Conservation (phyloP, 2,888 invertebrate genomes). For the Cantharis rufa region DNA sequence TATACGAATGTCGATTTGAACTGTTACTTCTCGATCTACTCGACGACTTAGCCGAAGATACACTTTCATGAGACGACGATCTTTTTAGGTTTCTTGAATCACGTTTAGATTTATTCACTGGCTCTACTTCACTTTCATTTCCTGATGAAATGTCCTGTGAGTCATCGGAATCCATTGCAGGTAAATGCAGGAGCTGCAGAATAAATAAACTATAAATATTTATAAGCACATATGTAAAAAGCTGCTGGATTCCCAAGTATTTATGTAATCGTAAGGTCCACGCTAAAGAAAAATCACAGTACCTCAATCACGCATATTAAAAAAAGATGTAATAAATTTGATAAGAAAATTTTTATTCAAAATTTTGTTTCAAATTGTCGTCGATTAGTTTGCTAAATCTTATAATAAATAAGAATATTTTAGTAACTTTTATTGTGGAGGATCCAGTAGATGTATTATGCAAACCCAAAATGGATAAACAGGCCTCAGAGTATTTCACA, state of each 20-base stretch:
- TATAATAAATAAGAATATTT: background rate
- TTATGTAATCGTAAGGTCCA: background rate
- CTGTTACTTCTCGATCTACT: constrained; percentile 29
- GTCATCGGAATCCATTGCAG: constrained; percentile 65
- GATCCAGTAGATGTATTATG: background rate
- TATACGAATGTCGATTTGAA: constrained; percentile 19
- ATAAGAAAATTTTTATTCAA: background rate
- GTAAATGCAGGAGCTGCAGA: constrained; percentile 23
- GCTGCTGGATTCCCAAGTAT: constrained; percentile 19
- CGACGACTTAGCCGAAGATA: constrained; percentile 30
- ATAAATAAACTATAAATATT: constrained; percentile 34
- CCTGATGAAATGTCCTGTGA: constrained; percentile 59
- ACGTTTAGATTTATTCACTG: constrained; percentile 37
- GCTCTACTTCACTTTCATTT: constrained; percentile 49
- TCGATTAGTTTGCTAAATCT: background rate
- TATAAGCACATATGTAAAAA: background rate
- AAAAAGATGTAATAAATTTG: background rate
- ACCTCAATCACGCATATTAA: background rate
- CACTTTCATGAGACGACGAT: background rate
- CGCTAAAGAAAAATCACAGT: background rate
- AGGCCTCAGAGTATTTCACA: background rate
- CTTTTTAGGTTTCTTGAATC: constrained; percentile 30
- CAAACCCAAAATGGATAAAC: background rate
- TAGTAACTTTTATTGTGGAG: background rate
- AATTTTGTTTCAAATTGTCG: background rate